Evolutionary conservation across 2,113 vertebrate genomes (phyloP).

Genomic region (Perca schrenkii): DNA sequence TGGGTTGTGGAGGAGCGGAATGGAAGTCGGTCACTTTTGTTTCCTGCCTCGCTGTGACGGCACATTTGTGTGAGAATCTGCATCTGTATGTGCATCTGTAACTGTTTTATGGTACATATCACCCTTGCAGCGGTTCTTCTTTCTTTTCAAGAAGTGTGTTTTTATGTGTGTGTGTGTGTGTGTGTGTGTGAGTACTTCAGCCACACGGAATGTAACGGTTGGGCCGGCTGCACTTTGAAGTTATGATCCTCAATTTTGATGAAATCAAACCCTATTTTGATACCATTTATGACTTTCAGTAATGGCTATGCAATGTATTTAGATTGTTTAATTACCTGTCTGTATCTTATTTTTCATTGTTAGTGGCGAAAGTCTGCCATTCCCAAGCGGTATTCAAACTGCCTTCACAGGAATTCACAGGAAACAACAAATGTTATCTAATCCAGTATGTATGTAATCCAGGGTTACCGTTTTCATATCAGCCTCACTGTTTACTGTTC

Average conservation of each 20-base stretch:
- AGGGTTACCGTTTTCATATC: neutral
- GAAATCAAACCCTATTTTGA: neutral
- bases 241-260: neutral
- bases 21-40: conserved; percentile 48
- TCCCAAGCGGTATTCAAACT: too few species aligned
- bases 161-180: neutral
- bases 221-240: neutral
- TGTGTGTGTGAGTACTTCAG: neutral
- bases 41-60: conserved; percentile 10
- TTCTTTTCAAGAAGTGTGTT: neutral
- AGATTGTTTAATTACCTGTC: too few species aligned
- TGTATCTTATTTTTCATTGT: neutral
- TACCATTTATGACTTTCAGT: neutral
- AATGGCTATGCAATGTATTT: neutral
- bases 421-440: neutral
- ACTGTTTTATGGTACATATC: neutral
- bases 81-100: conserved; percentile 59
- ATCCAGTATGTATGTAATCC: neutral
- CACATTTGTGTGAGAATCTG: neutral
- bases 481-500: neutral
- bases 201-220: neutral
- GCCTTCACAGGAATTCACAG: neutral
- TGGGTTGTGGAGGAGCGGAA: neutral
- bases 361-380: neutral
- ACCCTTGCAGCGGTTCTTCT: neutral